phyloP scores from a whole-genome alignment of 2,113 vertebrate species.

The Xenopus laevis region DNA sequence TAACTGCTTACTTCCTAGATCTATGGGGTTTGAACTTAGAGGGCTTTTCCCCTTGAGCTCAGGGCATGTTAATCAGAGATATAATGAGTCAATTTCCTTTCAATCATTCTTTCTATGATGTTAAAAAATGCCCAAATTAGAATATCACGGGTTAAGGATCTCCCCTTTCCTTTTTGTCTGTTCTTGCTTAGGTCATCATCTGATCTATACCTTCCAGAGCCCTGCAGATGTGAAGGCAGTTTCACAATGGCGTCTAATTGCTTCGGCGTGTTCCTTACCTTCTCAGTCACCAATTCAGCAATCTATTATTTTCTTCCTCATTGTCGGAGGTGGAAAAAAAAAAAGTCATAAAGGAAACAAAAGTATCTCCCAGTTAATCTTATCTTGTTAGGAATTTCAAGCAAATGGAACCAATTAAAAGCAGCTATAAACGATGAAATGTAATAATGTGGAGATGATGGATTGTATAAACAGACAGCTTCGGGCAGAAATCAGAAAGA shows the following conservation, averaged over 20 bases:
- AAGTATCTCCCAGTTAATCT: slow-evolving; percentile 22
- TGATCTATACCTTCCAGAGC: not conserved
- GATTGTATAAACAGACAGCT: slow-evolving; percentile 28
- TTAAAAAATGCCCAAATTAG: too few relatives aligned
- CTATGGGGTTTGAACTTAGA: not conserved
- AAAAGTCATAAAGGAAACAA: not conserved
- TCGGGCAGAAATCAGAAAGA: not conserved
- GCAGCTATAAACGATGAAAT: slow-evolving; percentile 20
- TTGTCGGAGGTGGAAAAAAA: not conserved
- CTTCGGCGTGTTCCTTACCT: not conserved
- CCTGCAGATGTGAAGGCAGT: not conserved
- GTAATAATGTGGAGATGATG: slow-evolving; percentile 25
- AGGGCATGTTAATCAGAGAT: not conserved
- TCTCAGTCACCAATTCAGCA: not conserved
- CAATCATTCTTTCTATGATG: too few relatives aligned
- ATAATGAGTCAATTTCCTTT: not conserved
- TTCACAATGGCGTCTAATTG: not conserved
- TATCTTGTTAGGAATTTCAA: slow-evolving; percentile 32
- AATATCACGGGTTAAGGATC: not conserved
- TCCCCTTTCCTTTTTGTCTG: not conserved
- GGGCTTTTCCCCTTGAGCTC: not conserved
- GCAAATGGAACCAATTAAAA: slow-evolving; percentile 31
- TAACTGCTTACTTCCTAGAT: too few relatives aligned
- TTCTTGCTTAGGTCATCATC: slow-evolving; percentile 5
- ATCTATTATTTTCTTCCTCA: not conserved